Percentiles rank a stretch among this genome's conserved stretches.
Evolutionary conservation across 1,140 invertebrate species (phyloP).

Genomic region (Ceratoteleas bidentatus): DNA sequence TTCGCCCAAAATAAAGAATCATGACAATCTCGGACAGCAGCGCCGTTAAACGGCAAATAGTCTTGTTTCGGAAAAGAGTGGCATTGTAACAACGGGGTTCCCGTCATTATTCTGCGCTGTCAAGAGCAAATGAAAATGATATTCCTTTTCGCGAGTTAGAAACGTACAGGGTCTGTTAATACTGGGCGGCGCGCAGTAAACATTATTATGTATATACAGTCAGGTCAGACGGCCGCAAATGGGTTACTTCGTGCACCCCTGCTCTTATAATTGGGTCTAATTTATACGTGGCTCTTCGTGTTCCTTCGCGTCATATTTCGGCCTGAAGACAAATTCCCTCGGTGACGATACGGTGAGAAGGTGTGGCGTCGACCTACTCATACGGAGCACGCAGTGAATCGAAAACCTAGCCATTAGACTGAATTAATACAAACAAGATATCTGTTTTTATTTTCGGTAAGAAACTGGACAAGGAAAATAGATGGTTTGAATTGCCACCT

Average conservation of each 20-base stretch:
- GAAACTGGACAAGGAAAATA: too few relatives aligned
- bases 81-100: conserved; percentile 37
- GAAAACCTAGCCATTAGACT: conserved; percentile 58
- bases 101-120: conserved; percentile 54
- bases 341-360: conserved; percentile 61
- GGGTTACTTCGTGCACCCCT: conserved; percentile 60
- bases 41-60: conserved; percentile 38
- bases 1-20: conserved; percentile 40
- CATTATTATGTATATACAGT: conserved; percentile 39
- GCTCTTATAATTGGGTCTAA: conserved; percentile 67
- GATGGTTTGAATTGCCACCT: too few relatives aligned
- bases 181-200: conserved; percentile 26
- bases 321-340: conserved; percentile 57
- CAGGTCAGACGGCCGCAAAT: conserved; percentile 51
- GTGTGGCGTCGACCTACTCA: conserved; percentile 67
- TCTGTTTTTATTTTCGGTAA: conserved; percentile 65
- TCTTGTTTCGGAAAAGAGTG: conserved; percentile 46
- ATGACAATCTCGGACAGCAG: conserved; percentile 37
- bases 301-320: conserved; percentile 56
- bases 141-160: conserved; percentile 60
- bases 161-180: conserved; percentile 61
- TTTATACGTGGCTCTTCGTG: conserved; percentile 64
- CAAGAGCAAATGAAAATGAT: conserved; percentile 58
- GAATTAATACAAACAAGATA: conserved; percentile 70
- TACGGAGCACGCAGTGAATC: conserved; percentile 38